Conservation (phyloP, 2,888 invertebrate species). For the Osmoderma eremita region DNA sequence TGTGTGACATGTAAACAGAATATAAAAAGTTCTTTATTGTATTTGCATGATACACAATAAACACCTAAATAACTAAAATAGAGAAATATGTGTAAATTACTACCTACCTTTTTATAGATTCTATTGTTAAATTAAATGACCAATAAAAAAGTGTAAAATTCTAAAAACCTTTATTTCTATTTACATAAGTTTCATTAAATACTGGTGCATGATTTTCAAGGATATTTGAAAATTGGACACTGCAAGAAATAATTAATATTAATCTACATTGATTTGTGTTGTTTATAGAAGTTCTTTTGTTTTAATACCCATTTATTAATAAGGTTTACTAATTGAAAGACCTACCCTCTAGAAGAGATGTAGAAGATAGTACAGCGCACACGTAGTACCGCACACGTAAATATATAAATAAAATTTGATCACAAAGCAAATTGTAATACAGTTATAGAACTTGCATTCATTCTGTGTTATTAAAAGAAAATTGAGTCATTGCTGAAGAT, state of each 20-base stretch:
- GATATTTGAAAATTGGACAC: slow-evolving; percentile 56
- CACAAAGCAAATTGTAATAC: too few species aligned
- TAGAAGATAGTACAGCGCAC: too few species aligned
- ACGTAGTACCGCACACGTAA: too few species aligned
- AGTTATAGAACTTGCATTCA: too few species aligned
- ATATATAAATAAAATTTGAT: too few species aligned
- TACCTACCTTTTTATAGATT: background rate
- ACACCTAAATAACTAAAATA: slow-evolving; percentile 7
- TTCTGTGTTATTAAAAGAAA: too few species aligned
- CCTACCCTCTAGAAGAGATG: too few species aligned
- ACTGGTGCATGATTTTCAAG: slow-evolving; percentile 44
- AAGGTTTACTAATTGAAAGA: too few species aligned
- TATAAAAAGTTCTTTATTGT: slow-evolving; percentile 19
- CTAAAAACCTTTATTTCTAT: background rate
- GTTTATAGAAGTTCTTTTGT: too few species aligned
- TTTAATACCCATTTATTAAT: too few species aligned
- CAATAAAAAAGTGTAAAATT: slow-evolving; percentile 4
- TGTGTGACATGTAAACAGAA: slow-evolving; percentile 39
- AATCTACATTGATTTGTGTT: background rate
- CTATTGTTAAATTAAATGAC: slow-evolving; percentile 13
- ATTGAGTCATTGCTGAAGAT: too few species aligned
- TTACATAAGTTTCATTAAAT: slow-evolving; percentile 1
- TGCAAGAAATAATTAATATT: slow-evolving; percentile 49
- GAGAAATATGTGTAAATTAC: background rate
- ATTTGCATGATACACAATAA: slow-evolving; percentile 34